Evolutionary conservation across 1,140 invertebrate genomes (phyloP).

Genomic region (Drosophila miranda): DNA sequence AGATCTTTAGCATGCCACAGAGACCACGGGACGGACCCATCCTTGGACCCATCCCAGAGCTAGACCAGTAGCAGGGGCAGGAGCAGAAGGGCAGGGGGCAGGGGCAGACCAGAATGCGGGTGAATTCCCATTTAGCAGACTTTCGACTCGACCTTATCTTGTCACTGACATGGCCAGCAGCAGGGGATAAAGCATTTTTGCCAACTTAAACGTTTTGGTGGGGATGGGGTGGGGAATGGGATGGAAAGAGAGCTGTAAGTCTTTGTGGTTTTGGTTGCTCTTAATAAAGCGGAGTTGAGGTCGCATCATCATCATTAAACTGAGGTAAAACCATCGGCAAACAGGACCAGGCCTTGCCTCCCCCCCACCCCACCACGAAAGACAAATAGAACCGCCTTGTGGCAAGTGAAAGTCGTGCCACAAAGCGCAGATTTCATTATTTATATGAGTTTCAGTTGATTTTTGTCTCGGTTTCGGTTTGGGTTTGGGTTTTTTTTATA

Average conservation of each 20-base stretch:
- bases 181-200: constrained; percentile 50
- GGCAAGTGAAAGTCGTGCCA: constrained; percentile 45
- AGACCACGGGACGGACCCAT: background rate
- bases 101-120: constrained; percentile 29
- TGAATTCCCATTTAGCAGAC: constrained; percentile 46
- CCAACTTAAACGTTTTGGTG: constrained; percentile 33
- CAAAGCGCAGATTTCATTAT: constrained; percentile 42
- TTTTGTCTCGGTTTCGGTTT: constrained; percentile 1
- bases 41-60: background rate
- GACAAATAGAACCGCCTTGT: background rate
- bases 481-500: background rate
- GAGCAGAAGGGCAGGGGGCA: constrained; percentile 1
- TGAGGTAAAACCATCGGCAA: constrained; percentile 25
- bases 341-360: constrained; percentile 7
- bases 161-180: constrained; percentile 41
- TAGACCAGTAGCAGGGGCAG: constrained; percentile 32
- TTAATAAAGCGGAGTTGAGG: constrained; percentile 43
- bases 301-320: constrained; percentile 25
- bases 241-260: background rate
- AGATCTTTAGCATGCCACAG: constrained; percentile 33
- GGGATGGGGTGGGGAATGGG: background rate
- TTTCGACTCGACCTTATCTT: constrained; percentile 42
- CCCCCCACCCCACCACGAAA: too few relatives aligned
- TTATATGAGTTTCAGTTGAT: constrained; percentile 38
- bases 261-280: constrained; percentile 43